phyloP scores from a whole-genome alignment of 2,113 vertebrate species.

The Coryphaenoides rupestris region DNA sequence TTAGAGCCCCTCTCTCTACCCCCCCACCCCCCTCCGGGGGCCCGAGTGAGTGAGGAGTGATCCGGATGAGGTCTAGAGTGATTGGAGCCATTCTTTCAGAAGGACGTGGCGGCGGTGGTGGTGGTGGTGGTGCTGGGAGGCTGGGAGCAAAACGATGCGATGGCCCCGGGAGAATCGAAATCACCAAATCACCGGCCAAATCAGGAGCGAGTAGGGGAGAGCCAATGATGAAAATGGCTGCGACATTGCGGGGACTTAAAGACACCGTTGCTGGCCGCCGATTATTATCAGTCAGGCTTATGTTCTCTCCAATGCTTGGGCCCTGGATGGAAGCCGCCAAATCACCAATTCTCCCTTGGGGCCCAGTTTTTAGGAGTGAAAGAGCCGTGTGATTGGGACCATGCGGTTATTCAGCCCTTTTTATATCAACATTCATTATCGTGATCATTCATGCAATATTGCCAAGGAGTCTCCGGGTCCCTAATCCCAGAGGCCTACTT shows the following conservation, averaged over 20 bases:
- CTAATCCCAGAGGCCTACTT: slow-evolving; percentile 23
- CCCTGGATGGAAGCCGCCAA: slow-evolving; percentile 4
- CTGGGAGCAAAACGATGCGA: slow-evolving; percentile 58
- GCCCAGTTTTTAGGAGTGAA: not conserved
- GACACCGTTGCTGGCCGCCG: not conserved
- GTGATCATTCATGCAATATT: slow-evolving; percentile 46
- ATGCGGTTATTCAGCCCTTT: slow-evolving; percentile 9
- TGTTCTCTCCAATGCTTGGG: not conserved
- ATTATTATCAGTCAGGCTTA: slow-evolving; percentile 9
- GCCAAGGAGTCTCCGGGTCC: slow-evolving; percentile 25
- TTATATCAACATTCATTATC: slow-evolving; percentile 46
- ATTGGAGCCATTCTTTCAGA: slow-evolving; percentile 70
- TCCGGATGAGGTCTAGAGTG: slow-evolving; percentile 64
- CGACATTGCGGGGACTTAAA: slow-evolving; percentile 23
- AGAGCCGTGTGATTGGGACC: not conserved
- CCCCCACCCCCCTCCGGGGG: too few species aligned
- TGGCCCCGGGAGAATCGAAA: slow-evolving; percentile 68
- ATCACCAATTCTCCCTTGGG: slow-evolving; percentile 7
- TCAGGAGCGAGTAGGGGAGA: slow-evolving; percentile 40
- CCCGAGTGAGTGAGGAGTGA: slow-evolving; percentile 66
- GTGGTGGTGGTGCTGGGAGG: too few species aligned
- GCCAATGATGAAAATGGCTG: slow-evolving; percentile 50
- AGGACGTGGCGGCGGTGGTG: too few species aligned
- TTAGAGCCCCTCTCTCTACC: slow-evolving; percentile 65
- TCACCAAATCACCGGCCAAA: slow-evolving; percentile 72